phyloP scores from a whole-genome alignment of 2,113 vertebrate genomes.

The Sinocyclocheilus anshuiensis region DNA sequence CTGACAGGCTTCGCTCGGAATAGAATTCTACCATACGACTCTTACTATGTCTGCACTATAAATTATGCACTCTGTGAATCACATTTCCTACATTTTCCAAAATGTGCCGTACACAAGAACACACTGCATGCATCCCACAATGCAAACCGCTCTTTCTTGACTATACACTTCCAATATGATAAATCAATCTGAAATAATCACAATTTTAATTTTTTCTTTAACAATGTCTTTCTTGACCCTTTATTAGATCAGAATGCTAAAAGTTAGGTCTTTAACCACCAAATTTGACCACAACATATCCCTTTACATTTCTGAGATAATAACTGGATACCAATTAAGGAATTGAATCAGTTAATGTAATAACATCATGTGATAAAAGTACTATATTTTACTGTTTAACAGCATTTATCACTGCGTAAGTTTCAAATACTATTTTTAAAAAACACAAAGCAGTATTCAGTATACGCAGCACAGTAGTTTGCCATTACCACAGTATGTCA shows the following conservation, averaged over 20 bases:
- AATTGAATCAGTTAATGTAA: neutral
- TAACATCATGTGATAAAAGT: neutral
- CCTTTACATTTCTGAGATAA: too few species aligned
- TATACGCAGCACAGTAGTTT: neutral
- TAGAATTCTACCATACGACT: neutral
- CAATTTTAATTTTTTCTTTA: neutral
- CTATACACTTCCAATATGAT: neutral
- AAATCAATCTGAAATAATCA: neutral
- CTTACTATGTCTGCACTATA: neutral
- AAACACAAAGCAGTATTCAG: neutral
- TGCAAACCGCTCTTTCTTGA: neutral
- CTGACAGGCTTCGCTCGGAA: neutral
- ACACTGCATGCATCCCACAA: neutral
- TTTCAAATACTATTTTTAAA: neutral
- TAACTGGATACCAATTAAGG: too few species aligned
- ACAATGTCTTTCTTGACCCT: neutral
- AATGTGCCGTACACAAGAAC: neutral
- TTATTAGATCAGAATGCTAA: neutral
- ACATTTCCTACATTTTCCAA: neutral
- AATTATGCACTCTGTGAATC: neutral
- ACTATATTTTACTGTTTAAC: neutral
- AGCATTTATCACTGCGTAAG: neutral
- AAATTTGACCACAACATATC: too few species aligned
- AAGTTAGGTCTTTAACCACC: neutral
- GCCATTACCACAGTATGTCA: neutral